phyloP scores from a whole-genome alignment of 2,888 invertebrate genomes.

The Trypoxylon attenuatum region DNA sequence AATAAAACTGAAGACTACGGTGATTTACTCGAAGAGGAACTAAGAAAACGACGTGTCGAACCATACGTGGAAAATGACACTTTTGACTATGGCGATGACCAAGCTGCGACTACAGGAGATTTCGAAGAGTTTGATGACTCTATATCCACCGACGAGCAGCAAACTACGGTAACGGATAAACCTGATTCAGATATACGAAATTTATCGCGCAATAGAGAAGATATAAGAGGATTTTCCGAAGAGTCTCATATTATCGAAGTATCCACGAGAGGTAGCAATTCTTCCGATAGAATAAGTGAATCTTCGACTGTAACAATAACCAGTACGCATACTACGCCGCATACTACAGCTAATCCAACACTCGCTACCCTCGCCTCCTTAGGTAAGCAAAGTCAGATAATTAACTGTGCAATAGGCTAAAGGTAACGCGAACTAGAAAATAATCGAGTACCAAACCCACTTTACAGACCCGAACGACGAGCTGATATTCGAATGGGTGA shows the following conservation, averaged over 20 bases:
- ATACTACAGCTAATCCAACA: conserved; percentile 21
- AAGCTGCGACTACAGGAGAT: conserved; percentile 20
- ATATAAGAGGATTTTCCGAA: conserved; percentile 8
- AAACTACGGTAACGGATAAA: conserved; percentile 6
- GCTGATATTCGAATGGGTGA: conserved; percentile 85
- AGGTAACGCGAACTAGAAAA: conserved; percentile 8
- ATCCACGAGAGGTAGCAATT: conserved; percentile 1
- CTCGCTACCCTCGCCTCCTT: conserved; percentile 24
- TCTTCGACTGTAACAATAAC: conserved; percentile 1
- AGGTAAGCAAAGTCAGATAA: conserved; percentile 25
- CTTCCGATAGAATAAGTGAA: conserved; percentile 16
- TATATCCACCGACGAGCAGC: conserved; percentile 17
- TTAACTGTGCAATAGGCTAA: neutral
- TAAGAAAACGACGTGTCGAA: conserved; percentile 29
- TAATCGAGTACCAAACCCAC: too few relatives aligned
- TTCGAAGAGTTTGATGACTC: conserved; percentile 24
- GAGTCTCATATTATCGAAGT: conserved; percentile 11
- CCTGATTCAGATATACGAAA: conserved; percentile 8
- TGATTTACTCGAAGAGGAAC: conserved; percentile 36
- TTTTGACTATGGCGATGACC: conserved; percentile 13
- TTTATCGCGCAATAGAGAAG: conserved; percentile 19
- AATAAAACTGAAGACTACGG: conserved; percentile 36
- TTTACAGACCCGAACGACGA: conserved; percentile 36
- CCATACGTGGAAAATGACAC: conserved; percentile 31
- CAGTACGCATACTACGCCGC: neutral